Base-by-base conservation (phyloP, 2,888 invertebrate species). In the Nasonia oneida region DNA sequence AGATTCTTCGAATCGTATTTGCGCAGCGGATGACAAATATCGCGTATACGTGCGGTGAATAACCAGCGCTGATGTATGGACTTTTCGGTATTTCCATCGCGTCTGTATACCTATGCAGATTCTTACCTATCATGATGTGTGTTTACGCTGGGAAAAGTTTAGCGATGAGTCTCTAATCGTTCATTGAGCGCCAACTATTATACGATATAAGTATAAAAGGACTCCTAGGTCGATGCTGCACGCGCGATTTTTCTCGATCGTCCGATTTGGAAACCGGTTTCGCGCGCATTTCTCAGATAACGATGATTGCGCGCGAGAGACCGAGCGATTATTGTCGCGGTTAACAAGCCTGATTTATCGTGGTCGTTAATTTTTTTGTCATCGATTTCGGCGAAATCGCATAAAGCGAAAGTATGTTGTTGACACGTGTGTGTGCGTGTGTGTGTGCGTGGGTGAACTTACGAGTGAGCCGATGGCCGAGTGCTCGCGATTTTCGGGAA, bases 401-500 rank as follows among this genome's bases (percentile, higher is more conserved):
- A 42, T 18, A 18, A 71, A 39, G 4, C 18, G 53, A 37, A 37
- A 37, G 1, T 53, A 15, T 2, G 10, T 53, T 53, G 18, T 53
- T 15, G 18, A 18, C 3, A 5, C 3, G 15, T 1, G 1, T 29
- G 18, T 2, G 39, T 53, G 15, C 0, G 1, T 29, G 18, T 2
- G 39, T 53, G 15, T 1, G 1, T 29, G 18, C 18, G 15, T 1
- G 1, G 1, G 18, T 2, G 39, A 88, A 94, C 96, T 96, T 93
- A 98, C 98, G 94, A 98, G 92, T 75, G 98, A 98, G 6, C 96
- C 96, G 95, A 96, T 95, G 81, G 96, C 96, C 4, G 98, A 97
- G 89, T 95, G 94, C 83, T 94, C 94, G 37, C 92, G 94, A 90
- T 97, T 95, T 0, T 95, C 95, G 8, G 97, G 97, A 92, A 95